Evolutionary conservation across 2,888 invertebrate genomes (phyloP).

Genomic region (Dichetophora obliterata): DNA sequence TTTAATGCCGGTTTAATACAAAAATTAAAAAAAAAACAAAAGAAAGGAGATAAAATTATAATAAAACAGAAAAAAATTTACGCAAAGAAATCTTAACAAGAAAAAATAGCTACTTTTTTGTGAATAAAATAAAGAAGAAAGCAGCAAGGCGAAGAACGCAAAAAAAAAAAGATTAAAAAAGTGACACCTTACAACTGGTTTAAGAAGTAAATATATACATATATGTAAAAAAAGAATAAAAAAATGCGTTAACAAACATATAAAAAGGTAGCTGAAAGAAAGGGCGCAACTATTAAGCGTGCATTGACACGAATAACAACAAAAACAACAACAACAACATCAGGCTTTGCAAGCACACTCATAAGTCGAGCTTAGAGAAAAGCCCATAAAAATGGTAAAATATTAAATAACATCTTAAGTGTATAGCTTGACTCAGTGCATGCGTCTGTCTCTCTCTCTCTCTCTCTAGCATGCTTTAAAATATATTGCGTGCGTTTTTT

Average conservation of each 20-base stretch:
- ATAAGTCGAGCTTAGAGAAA: neutral
- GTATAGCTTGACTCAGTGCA: neutral
- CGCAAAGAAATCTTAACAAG: neutral
- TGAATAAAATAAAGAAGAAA: neutral
- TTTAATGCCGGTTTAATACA: neutral
- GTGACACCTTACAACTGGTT: slow-evolving; percentile 15
- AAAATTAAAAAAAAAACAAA: neutral
- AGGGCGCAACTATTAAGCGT: slow-evolving; percentile 6
- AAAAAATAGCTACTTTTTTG: neutral
- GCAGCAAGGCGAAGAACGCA: neutral
- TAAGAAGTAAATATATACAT: neutral
- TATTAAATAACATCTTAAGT: neutral
- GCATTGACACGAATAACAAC: slow-evolving; percentile 20
- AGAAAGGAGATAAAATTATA: neutral
- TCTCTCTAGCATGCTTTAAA: neutral
- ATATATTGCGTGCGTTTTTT: neutral
- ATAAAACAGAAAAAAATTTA: neutral
- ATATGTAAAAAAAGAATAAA: neutral
- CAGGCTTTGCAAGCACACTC: neutral
- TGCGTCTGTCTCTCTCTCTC: neutral
- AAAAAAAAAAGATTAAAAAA: slow-evolving; percentile 1
- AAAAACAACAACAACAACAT: slow-evolving; percentile 12
- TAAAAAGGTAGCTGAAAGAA: slow-evolving; percentile 8
- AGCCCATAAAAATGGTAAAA: neutral
- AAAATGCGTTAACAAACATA: slow-evolving; percentile 1